Evolutionary conservation across 2,888 invertebrate species (phyloP).

Genomic region (Phrixothrix hirtus): DNA sequence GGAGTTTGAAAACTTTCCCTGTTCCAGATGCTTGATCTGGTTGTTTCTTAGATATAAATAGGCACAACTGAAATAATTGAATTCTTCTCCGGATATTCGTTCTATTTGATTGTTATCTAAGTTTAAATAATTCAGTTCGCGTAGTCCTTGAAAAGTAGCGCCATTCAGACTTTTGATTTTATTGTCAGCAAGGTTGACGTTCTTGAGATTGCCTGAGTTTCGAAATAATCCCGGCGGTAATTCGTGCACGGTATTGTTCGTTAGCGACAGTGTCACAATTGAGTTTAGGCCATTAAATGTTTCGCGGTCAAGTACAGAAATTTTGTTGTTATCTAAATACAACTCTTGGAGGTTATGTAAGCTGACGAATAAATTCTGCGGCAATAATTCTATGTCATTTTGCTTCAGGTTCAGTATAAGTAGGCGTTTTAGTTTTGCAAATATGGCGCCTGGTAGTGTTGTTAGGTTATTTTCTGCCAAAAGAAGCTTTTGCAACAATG

Average conservation of each 20-base stretch:
- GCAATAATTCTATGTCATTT: conserved; percentile 13
- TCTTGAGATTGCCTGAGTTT: conserved; percentile 3
- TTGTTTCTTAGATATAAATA: conserved; percentile 17
- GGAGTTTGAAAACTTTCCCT: conserved; percentile 4
- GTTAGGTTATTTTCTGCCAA: conserved; percentile 18
- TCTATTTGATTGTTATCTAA: conserved; percentile 14
- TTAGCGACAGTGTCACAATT: conserved; percentile 3
- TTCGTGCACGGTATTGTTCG: conserved; percentile 6
- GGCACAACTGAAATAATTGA: conserved; percentile 9
- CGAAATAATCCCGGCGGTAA: conserved; percentile 15
- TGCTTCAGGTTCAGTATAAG: conserved; percentile 9
- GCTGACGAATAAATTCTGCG: conserved; percentile 7
- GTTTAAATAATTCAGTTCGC: conserved; percentile 11
- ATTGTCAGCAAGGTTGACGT: conserved; percentile 12
- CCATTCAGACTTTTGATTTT: conserved; percentile 8
- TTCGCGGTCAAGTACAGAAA: conserved; percentile 5
- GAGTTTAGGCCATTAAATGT: conserved; percentile 3
- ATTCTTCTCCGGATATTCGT: conserved; percentile 3
- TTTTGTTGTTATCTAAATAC: conserved; percentile 9
- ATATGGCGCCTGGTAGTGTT: conserved; percentile 8
- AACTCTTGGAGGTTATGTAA: conserved; percentile 10
- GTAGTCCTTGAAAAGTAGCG: conserved; percentile 5
- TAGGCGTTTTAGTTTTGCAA: conserved; percentile 4
- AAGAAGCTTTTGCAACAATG: conserved; percentile 18
- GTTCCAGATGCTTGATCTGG: conserved; percentile 5